Conservation (phyloP, 2,113 vertebrate genomes). For the Herpetotheres cachinnans region DNA sequence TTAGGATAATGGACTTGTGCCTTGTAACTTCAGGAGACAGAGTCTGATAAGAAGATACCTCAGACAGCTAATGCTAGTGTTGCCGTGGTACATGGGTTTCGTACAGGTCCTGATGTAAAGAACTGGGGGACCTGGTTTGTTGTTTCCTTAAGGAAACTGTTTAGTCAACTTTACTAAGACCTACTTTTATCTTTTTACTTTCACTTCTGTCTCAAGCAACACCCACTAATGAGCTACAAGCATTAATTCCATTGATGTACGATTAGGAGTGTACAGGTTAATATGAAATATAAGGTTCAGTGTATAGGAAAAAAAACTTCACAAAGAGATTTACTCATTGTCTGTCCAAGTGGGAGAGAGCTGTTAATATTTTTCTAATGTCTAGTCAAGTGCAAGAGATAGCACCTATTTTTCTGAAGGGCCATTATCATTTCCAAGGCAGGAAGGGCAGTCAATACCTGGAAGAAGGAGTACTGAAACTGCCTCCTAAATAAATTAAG, state of each 20-base stretch:
- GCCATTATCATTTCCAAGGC: slow-evolving; percentile 35
- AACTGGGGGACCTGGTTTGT: not conserved
- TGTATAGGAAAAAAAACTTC: not conserved
- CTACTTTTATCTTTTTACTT: not conserved
- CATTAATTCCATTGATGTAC: not conserved
- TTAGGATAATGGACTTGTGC: not conserved
- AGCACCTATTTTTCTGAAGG: slow-evolving; percentile 31
- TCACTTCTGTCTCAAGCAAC: not conserved
- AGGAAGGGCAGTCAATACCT: slow-evolving; percentile 34
- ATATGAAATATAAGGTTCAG: not conserved
- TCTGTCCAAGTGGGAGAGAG: not conserved
- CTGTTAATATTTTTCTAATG: slow-evolving; percentile 20
- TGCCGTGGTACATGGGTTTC: not conserved
- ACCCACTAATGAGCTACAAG: not conserved
- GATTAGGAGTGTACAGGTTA: not conserved
- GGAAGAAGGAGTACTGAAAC: slow-evolving; percentile 40
- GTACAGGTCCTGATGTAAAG: not conserved
- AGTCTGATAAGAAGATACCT: not conserved
- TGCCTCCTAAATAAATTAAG: slow-evolving; percentile 60
- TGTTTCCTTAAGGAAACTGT: not conserved
- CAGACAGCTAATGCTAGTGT: not conserved
- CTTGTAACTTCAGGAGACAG: not conserved
- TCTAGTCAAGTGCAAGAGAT: not conserved
- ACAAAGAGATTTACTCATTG: not conserved
- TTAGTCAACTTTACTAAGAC: not conserved